Conservation (phyloP, 2,888 invertebrate species). For the Plebejus argus region DNA sequence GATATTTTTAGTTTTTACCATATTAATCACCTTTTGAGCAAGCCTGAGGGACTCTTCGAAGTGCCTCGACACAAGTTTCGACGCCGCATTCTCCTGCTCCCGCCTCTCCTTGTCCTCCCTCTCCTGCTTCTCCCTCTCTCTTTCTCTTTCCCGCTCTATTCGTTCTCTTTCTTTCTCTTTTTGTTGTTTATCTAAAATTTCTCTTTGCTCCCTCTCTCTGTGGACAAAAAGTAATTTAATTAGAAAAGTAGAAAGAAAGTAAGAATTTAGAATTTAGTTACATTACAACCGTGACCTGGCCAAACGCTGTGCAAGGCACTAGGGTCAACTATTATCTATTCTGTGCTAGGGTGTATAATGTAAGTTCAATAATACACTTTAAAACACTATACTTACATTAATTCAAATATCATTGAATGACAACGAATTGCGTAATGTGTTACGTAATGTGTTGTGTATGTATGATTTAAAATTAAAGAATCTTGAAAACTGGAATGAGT, state of each 20-base stretch:
- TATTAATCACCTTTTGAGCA: slow-evolving; percentile 84
- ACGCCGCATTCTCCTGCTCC: slow-evolving; percentile 86
- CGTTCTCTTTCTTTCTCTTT: slow-evolving; percentile 85
- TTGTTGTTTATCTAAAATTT: slow-evolving; percentile 85
- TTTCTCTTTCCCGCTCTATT: slow-evolving; percentile 82
- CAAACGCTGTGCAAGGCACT: too few species aligned
- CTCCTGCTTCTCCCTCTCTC: slow-evolving; percentile 78
- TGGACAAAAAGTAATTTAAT: slow-evolving; percentile 48
- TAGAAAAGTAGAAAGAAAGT: neutral
- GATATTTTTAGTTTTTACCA: slow-evolving; percentile 1
- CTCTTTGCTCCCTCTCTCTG: slow-evolving; percentile 78
- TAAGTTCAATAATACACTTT: too few species aligned
- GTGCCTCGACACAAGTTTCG: slow-evolving; percentile 91
- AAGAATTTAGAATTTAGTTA: neutral
- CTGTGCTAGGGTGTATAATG: too few species aligned
- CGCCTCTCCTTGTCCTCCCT: slow-evolving; percentile 81
- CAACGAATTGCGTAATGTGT: neutral
- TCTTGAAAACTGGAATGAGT: neutral
- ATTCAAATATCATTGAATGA: neutral
- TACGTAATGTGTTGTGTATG: neutral
- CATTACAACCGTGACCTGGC: too few species aligned
- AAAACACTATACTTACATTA: too few species aligned
- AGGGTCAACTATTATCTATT: too few species aligned
- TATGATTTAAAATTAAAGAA: neutral
- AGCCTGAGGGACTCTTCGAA: slow-evolving; percentile 92